A percentile compares a stretch with the other conserved stretches of the same genome.
Evolutionary conservation across 2,888 invertebrate species (phyloP).

Genomic region (Diarsia dahlii): DNA sequence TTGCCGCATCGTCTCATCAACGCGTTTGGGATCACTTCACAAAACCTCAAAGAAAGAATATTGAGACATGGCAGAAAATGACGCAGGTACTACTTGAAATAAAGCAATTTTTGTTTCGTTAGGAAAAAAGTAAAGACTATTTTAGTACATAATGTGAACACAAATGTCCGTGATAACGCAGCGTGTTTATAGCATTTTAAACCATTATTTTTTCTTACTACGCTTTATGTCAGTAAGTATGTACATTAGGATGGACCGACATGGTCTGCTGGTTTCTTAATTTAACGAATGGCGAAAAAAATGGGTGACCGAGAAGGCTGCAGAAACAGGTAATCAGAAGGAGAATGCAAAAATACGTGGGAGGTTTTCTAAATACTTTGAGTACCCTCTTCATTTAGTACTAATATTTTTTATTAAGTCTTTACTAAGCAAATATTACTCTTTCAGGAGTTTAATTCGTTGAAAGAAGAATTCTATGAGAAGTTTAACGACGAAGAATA

Average conservation of each 20-base stretch:
- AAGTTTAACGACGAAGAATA: slow-evolving; percentile 84
- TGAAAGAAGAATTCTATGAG: slow-evolving; percentile 87
- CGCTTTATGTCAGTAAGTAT: slow-evolving; percentile 52
- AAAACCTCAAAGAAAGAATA: slow-evolving; percentile 99
- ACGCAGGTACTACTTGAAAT: slow-evolving; percentile 93
- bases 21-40: slow-evolving; percentile 99
- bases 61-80: slow-evolving; percentile 99
- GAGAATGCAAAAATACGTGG: slow-evolving; percentile 5
- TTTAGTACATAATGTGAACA: slow-evolving; percentile 11
- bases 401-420: not conserved
- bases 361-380: not conserved
- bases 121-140: slow-evolving; percentile 27
- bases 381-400: slow-evolving; percentile 15
- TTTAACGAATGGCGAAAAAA: slow-evolving; percentile 49
- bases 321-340: slow-evolving; percentile 65
- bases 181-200: slow-evolving; percentile 24
- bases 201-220: slow-evolving; percentile 15
- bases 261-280: slow-evolving; percentile 29
- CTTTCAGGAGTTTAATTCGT: slow-evolving; percentile 84
- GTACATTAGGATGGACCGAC: slow-evolving; percentile 11
- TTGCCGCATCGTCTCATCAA: slow-evolving; percentile 98
- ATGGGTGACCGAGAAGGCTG: slow-evolving; percentile 68
- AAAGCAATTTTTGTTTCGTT: slow-evolving; percentile 58
- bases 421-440: slow-evolving; percentile 26
- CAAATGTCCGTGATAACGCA: slow-evolving; percentile 38